A percentile compares a stretch with the other conserved stretches of the same genome.
phyloP scores from a whole-genome alignment of 2,113 vertebrate genomes.

The Misgurnus anguillicaudatus region DNA sequence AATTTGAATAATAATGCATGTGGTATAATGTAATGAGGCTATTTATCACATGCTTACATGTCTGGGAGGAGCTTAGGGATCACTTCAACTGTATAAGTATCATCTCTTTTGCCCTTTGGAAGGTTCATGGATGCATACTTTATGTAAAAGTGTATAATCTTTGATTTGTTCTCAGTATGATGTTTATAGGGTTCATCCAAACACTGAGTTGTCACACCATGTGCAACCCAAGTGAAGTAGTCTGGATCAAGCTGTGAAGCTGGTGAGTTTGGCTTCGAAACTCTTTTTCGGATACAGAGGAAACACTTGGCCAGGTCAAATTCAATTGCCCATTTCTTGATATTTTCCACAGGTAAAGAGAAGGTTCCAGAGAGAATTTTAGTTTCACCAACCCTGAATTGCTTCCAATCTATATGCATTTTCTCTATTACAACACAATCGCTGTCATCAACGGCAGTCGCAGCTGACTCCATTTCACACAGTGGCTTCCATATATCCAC shows the following conservation, averaged over 20 bases:
- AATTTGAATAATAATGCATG: background rate
- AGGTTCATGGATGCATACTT: constrained; percentile 69
- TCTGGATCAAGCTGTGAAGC: constrained; percentile 61
- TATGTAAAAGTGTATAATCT: constrained; percentile 67
- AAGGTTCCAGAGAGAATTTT: constrained; percentile 65
- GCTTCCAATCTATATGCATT: constrained; percentile 66
- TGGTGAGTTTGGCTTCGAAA: constrained; percentile 9
- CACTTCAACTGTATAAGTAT: constrained; percentile 75
- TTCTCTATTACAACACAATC: constrained; percentile 70
- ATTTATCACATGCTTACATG: constrained; percentile 65
- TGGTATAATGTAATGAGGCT: background rate
- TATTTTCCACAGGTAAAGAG: constrained; percentile 47
- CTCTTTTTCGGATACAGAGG: constrained; percentile 77
- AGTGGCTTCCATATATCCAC: constrained; percentile 72
- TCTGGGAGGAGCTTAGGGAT: constrained; percentile 81
- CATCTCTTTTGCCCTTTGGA: constrained; percentile 55
- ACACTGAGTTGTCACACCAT: constrained; percentile 61
- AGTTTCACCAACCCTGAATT: background rate
- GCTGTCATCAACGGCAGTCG: constrained; percentile 63
- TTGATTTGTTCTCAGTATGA: background rate
- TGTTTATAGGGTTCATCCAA: background rate
- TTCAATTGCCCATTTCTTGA: constrained; percentile 65
- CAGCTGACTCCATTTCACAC: constrained; percentile 76
- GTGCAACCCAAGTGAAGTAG: constrained; percentile 80
- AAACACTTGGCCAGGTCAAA: constrained; percentile 71